A percentile compares a stretch with the other conserved stretches of the same genome.
Conservation (phyloP, 2,888 invertebrate species). For the Lasioglossum vierecki region DNA sequence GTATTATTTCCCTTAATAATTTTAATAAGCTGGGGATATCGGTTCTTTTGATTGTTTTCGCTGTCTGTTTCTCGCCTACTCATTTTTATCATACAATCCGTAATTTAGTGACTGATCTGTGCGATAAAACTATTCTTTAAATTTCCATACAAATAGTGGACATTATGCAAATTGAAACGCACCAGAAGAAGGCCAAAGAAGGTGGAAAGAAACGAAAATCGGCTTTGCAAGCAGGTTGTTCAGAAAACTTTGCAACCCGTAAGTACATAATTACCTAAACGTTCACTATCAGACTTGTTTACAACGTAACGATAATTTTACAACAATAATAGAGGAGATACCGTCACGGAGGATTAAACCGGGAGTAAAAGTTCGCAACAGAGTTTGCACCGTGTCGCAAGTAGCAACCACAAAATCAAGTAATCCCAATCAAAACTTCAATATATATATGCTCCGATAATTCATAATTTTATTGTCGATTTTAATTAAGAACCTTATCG, state of each 20-base stretch:
- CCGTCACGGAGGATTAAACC: slow-evolving; percentile 59
- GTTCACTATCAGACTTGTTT: neutral
- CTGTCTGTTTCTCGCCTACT: neutral
- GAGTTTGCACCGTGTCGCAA: slow-evolving; percentile 67
- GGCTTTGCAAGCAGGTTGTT: slow-evolving; percentile 39
- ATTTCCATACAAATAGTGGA: slow-evolving; percentile 58
- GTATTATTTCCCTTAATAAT: neutral
- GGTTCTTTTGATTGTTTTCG: neutral
- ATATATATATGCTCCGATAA: neutral
- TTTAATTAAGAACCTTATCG: neutral
- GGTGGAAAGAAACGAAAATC: slow-evolving; percentile 56
- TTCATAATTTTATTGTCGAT: neutral
- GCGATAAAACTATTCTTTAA: neutral
- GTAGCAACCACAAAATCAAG: slow-evolving; percentile 67
- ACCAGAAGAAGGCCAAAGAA: slow-evolving; percentile 65
- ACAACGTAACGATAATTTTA: neutral
- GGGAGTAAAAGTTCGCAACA: slow-evolving; percentile 69
- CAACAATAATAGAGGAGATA: slow-evolving; percentile 38
- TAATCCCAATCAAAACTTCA: slow-evolving; percentile 46
- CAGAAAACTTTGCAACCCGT: slow-evolving; percentile 37
- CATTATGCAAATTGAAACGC: slow-evolving; percentile 61
- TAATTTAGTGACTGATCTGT: neutral
- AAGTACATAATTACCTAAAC: slow-evolving; percentile 3
- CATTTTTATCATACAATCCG: neutral
- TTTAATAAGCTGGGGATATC: neutral